Percentiles rank a stretch among this genome's conserved stretches.
Conservation (phyloP, 92 coral and sea anemone species). For the Bergia sp. region DNA sequence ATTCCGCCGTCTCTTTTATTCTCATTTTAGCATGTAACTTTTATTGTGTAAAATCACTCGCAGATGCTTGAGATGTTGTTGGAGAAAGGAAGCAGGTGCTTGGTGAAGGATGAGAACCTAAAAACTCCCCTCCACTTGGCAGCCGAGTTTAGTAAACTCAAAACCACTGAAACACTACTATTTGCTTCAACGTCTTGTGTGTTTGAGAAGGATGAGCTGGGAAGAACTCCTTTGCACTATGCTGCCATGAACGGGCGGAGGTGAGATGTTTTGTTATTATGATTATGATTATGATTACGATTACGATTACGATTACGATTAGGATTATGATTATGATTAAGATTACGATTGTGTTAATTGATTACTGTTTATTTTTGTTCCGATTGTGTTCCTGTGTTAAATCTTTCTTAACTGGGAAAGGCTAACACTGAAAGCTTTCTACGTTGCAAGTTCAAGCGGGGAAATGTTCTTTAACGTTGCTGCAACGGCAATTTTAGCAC, state of each 20-base stretch:
- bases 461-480: no score
- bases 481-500: no score
- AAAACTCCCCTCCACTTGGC: constrained; percentile 79
- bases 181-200: constrained; percentile 60
- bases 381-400: background rate
- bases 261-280: constrained; percentile 28
- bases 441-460: no score
- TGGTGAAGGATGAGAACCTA: constrained; percentile 61
- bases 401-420: no score
- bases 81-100: constrained; percentile 63
- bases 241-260: constrained; percentile 76
- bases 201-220: constrained; percentile 58
- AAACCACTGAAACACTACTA: constrained; percentile 62
- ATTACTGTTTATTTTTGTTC: no score
- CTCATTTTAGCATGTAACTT: no score
- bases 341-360: background rate
- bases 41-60: background rate
- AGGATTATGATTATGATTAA: background rate
- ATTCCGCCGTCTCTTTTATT: no score
- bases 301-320: background rate
- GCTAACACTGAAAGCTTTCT: no score
- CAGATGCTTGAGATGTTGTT: constrained; percentile 64
- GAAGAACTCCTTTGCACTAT: constrained; percentile 69
- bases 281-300: background rate
- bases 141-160: constrained; percentile 64